Conservation (phyloP, 2,888 invertebrate species). For the Epirrhoe tristata region DNA sequence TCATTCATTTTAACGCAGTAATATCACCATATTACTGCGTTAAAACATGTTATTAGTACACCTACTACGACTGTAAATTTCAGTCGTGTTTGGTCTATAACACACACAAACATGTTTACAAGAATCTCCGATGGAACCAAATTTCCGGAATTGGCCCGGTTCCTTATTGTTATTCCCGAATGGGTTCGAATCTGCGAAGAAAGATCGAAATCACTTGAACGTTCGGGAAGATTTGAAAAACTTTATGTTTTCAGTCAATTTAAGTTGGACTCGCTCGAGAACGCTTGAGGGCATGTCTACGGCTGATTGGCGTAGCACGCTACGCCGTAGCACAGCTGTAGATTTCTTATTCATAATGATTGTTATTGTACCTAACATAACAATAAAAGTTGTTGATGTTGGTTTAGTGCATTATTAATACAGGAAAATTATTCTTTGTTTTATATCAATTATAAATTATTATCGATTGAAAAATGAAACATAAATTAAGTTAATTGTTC, state of each 20-base stretch:
- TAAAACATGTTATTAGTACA: too few species aligned
- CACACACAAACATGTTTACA: slow-evolving; percentile 71
- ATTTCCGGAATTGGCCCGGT: slow-evolving; percentile 59
- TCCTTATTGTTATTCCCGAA: slow-evolving; percentile 57
- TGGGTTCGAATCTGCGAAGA: slow-evolving; percentile 45
- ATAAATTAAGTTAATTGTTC: too few species aligned
- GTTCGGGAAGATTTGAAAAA: slow-evolving; percentile 43
- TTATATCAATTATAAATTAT: too few species aligned
- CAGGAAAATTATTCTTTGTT: not conserved
- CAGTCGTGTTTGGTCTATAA: not conserved
- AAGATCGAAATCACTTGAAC: slow-evolving; percentile 20
- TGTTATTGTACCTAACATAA: too few species aligned
- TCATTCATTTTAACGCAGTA: too few species aligned
- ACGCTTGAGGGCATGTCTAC: slow-evolving; percentile 45
- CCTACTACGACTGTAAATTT: too few species aligned
- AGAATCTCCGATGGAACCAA: slow-evolving; percentile 32
- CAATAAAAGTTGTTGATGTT: too few species aligned
- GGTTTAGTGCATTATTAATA: not conserved
- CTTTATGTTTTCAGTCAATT: slow-evolving; percentile 64
- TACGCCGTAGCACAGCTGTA: slow-evolving; percentile 11
- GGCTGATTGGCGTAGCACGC: slow-evolving; percentile 47
- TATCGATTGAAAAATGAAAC: too few species aligned
- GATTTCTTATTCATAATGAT: slow-evolving; percentile 5
- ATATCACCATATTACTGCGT: too few species aligned
- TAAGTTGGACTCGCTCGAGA: slow-evolving; percentile 54